A percentile compares a stretch with the other conserved stretches of the same genome.
Evolutionary conservation across 2,888 invertebrate genomes (phyloP).

Genomic region (Rhagonycha lutea): DNA sequence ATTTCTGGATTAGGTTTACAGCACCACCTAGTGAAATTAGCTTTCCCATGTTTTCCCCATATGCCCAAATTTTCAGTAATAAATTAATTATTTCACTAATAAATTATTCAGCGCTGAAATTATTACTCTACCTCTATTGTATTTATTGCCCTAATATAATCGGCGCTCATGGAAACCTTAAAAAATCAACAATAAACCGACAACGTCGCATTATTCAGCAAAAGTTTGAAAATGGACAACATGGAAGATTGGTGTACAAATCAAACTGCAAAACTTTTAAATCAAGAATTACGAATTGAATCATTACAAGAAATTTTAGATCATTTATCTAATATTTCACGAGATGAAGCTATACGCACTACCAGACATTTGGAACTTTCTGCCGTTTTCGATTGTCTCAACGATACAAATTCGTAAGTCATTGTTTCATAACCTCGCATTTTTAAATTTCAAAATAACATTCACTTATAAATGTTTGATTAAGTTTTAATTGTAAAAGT

Average conservation of each 20-base stretch:
- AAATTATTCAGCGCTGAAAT: no score
- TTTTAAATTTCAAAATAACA: slow-evolving; percentile 1
- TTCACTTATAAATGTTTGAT: neutral
- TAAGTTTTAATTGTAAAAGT: neutral
- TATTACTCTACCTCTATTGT: no score
- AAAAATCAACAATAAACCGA: neutral
- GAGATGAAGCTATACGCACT: slow-evolving; percentile 52
- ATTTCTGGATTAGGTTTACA: no score
- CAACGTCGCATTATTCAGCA: neutral
- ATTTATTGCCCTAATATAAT: no score
- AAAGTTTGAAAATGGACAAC: slow-evolving; percentile 16
- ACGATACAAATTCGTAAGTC: slow-evolving; percentile 58
- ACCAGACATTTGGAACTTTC: slow-evolving; percentile 59
- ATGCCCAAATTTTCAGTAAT: no score
- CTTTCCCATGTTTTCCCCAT: no score
- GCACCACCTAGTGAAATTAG: no score
- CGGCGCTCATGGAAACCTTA: no score
- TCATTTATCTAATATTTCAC: slow-evolving; percentile 51
- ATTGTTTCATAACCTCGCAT: slow-evolving; percentile 36
- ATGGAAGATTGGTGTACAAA: slow-evolving; percentile 58
- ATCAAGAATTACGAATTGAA: slow-evolving; percentile 54
- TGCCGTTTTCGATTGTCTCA: slow-evolving; percentile 67
- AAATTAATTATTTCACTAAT: no score
- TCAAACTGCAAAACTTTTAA: slow-evolving; percentile 54
- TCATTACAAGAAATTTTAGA: slow-evolving; percentile 56